Percentiles rank a stretch among this genome's conserved stretches.
Conservation (phyloP, 2,113 vertebrate species). For the Dendrocopos noguchii region DNA sequence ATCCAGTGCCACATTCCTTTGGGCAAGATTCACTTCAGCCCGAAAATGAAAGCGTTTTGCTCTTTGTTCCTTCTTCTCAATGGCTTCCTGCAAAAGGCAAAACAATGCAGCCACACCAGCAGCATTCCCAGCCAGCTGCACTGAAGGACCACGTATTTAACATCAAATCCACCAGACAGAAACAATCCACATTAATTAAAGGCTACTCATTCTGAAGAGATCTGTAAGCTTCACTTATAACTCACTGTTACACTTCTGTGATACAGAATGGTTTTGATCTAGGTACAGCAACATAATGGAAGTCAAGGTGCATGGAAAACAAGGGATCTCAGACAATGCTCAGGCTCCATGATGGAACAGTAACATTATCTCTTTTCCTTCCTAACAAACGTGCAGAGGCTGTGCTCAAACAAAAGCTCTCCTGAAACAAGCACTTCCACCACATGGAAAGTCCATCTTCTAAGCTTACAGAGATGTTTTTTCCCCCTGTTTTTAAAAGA, state of each 20-base stretch:
- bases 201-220: neutral
- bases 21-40: constrained; percentile 83
- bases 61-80: constrained; percentile 95
- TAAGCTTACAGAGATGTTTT: neutral
- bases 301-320: neutral
- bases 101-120: neutral
- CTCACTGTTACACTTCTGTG: neutral
- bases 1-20: constrained; percentile 89
- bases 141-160: neutral
- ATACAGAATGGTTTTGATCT: neutral
- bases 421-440: neutral
- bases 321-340: neutral
- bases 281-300: neutral
- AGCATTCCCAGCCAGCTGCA: neutral
- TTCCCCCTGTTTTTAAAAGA: neutral
- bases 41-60: constrained; percentile 94
- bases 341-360: neutral
- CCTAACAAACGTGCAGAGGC: neutral
- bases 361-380: neutral
- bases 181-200: neutral
- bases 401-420: neutral
- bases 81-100: constrained; percentile 85
- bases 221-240: neutral
- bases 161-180: neutral
- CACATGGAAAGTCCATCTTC: neutral